Base-by-base conservation (phyloP, 1,140 invertebrate genomes). In the Neuroterus valhalla region DNA sequence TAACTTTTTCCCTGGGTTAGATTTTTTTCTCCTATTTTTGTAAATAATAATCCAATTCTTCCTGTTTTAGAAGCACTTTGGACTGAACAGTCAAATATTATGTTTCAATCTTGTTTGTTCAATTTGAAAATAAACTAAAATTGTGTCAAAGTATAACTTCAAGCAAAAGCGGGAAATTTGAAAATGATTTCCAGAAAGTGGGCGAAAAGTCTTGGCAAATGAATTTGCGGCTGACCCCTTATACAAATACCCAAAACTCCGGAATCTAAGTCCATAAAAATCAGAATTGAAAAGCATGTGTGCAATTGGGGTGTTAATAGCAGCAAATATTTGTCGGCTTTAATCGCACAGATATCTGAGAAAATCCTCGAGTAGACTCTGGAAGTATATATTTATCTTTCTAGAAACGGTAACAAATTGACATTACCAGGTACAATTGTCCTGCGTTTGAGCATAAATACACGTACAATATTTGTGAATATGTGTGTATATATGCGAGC, bases 391-490 rank as follows among this genome's bases (percentile, higher is more conserved):
- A 31, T 82, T 80, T 80, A 75, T 66, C 55, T 77, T 62, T 6
- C 14, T 80, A 74, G 78, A 78, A 82, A 80, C 76, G 71, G 78
- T 80, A 80, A 80, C 78, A 78, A 82, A 78, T 82, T 82, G 78
- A 80, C 77, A 80, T 77, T 78, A 62, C 73, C 62, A 66, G 72
- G 23, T 62, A 26, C 55, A 62, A 62, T 62, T 62, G 55, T 62
- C 55, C 55, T 62, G 55, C 23, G 21, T 55, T 55, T 55, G 21
- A 55, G 15, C 31, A 55, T 11, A 55, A 14, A 55, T 21, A 26
- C 12, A 26, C 26, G 4, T 26, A 26, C 48, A 21, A 19, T 21
- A 23, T 68, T 38, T 68, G 19, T 68, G 10, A 23, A n/a, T 68
- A 15, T 45, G 42, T 14, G 10, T 67, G 6, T 62, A 23, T 62